Conservation (phyloP, 2,113 vertebrate species). For the Mormoops blainvillei region DNA sequence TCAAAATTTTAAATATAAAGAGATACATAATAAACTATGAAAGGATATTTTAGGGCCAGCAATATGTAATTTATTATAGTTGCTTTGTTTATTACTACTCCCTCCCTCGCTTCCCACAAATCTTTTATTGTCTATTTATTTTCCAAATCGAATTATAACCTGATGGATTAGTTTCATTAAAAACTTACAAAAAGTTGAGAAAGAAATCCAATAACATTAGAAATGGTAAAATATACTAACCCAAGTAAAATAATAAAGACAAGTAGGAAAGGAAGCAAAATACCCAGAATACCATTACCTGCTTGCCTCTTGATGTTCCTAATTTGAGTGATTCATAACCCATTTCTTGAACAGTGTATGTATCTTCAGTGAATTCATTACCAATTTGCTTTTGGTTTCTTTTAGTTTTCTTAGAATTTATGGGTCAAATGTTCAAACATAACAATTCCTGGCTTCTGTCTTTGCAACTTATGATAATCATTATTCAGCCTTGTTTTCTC, state of each 20-base stretch:
- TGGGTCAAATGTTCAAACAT: neutral
- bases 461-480: neutral
- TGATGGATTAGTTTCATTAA: slow-evolving; percentile 63
- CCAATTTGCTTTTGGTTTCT: neutral
- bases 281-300: neutral
- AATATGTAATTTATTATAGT: slow-evolving; percentile 16
- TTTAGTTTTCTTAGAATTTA: slow-evolving; percentile 27
- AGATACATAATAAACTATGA: neutral
- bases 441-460: slow-evolving; percentile 1
- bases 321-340: slow-evolving; percentile 1
- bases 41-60: slow-evolving; percentile 20
- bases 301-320: neutral
- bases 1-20: slow-evolving; percentile 21
- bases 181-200: slow-evolving; percentile 41
- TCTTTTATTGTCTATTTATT: slow-evolving; percentile 37
- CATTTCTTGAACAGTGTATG: slow-evolving; percentile 17
- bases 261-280: slow-evolving; percentile 35
- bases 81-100: slow-evolving; percentile 10
- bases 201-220: slow-evolving; percentile 7
- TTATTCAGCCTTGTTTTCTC: slow-evolving; percentile 37
- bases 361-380: neutral
- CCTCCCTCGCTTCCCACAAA: neutral
- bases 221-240: slow-evolving; percentile 26
- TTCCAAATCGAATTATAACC: slow-evolving; percentile 33
- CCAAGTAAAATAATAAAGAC: slow-evolving; percentile 37